phyloP scores from a whole-genome alignment of 2,888 invertebrate species.

The Monopis laevigella region DNA sequence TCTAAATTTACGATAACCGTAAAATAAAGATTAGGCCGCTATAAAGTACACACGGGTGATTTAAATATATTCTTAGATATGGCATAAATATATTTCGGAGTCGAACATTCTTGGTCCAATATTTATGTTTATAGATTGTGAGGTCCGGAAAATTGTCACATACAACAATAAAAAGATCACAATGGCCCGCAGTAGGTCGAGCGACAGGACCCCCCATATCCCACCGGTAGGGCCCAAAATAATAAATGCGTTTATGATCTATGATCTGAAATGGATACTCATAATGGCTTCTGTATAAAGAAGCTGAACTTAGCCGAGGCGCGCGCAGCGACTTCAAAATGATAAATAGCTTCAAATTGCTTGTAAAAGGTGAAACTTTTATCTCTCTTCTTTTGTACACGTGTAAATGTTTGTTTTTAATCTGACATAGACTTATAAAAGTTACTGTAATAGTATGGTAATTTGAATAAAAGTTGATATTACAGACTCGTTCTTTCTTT shows the following conservation, averaged over 20 bases:
- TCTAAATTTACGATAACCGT: conserved; percentile 58
- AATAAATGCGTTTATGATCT: conserved; percentile 63
- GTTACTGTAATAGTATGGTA: no score
- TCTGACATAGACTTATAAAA: conserved; percentile 44
- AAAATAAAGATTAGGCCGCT: conserved; percentile 54
- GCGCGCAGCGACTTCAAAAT: conserved; percentile 32
- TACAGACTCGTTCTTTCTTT: no score
- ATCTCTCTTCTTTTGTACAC: conserved; percentile 45
- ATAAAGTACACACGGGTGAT: conserved; percentile 38
- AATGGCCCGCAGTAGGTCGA: conserved; percentile 40
- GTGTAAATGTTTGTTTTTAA: conserved; percentile 55
- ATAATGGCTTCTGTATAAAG: conserved; percentile 66
- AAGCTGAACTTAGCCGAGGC: conserved; percentile 45
- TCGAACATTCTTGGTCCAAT: conserved; percentile 40
- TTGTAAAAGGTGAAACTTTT: conserved; percentile 60
- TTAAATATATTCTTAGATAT: conserved; percentile 44
- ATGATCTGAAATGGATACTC: conserved; percentile 67
- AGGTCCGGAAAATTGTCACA: conserved; percentile 51
- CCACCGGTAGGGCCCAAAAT: conserved; percentile 39
- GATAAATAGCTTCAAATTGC: conserved; percentile 63
- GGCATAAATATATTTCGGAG: conserved; percentile 42
- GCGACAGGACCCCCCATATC: conserved; percentile 54
- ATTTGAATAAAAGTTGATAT: no score
- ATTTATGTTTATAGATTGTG: conserved; percentile 43
- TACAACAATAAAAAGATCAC: conserved; percentile 56